phyloP scores from a whole-genome alignment of 2,797 vertebrate species.

The Kryptopterus vitreolus region DNA sequence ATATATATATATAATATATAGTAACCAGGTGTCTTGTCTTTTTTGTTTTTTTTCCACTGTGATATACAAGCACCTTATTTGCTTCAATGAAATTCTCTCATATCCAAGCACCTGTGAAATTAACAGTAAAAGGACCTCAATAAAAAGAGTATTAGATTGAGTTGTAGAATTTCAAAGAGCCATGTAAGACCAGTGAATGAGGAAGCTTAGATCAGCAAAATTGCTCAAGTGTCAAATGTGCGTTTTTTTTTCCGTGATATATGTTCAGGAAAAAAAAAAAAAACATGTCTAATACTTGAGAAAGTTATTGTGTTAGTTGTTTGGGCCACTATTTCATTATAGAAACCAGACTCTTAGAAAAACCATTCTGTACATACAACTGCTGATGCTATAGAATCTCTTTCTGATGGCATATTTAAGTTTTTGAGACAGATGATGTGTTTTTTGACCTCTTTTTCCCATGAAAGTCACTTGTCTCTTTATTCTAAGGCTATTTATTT shows the following conservation, averaged over 20 bases:
- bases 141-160: constrained; percentile 57
- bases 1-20: too few species aligned
- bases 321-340: neutral
- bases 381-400: neutral
- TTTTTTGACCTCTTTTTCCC: neutral
- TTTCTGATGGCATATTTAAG: too few species aligned
- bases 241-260: constrained; percentile 13
- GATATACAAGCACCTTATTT: constrained; percentile 64
- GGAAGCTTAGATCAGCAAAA: constrained; percentile 44
- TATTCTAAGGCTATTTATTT: neutral
- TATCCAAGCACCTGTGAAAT: constrained; percentile 75
- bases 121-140: constrained; percentile 66
- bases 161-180: constrained; percentile 62
- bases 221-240: constrained; percentile 21
- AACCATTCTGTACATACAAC: neutral
- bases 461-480: neutral
- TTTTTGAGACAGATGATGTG: neutral
- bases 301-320: neutral
- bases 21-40: neutral
- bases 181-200: constrained; percentile 39
- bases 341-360: neutral
- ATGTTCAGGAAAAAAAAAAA: neutral
- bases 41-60: constrained; percentile 53
- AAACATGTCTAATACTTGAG: neutral
- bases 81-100: constrained; percentile 67